Percentiles rank a stretch among this genome's conserved stretches.
Evolutionary conservation across 1,140 invertebrate species (phyloP).

Genomic region (Gonioctena quinquepunctata): DNA sequence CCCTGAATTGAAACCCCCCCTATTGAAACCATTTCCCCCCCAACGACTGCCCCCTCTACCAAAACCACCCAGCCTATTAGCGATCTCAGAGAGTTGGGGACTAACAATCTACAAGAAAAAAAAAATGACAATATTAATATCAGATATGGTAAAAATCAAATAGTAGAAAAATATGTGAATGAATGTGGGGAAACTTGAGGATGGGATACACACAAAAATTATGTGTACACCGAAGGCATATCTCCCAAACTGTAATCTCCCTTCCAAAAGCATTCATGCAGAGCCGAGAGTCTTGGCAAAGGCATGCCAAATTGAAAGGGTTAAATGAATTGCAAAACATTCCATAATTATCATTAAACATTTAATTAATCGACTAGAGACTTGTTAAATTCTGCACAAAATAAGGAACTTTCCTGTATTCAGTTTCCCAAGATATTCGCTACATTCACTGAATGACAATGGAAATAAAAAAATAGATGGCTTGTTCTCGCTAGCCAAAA

Average conservation of each 20-base stretch:
- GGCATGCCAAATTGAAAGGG: conserved; percentile 74
- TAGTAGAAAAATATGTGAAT: background rate
- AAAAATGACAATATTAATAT: background rate
- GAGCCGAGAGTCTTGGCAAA: conserved; percentile 62
- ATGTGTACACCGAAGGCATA: conserved; percentile 78
- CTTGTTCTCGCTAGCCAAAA: too few species aligned
- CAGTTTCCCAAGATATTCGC: too few species aligned
- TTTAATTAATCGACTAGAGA: too few species aligned
- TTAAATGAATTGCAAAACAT: too few species aligned
- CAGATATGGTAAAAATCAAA: background rate
- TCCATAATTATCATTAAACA: too few species aligned
- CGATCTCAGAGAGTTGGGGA: conserved; percentile 27
- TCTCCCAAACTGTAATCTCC: conserved; percentile 62
- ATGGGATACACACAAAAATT: conserved; percentile 27
- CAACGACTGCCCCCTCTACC: conserved; percentile 11
- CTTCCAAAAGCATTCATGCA: conserved; percentile 75
- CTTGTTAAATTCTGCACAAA: too few species aligned
- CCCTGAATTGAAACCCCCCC: conserved; percentile 3
- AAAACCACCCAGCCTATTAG: conserved; percentile 7
- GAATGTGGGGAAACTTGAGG: conserved; percentile 22
- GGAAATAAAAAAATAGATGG: too few species aligned
- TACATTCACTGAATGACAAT: too few species aligned
- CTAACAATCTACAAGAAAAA: conserved; percentile 21
- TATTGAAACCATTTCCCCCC: conserved; percentile 1
- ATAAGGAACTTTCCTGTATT: too few species aligned